Conservation (phyloP, 2,888 invertebrate species). For the Hyalella azteca region DNA sequence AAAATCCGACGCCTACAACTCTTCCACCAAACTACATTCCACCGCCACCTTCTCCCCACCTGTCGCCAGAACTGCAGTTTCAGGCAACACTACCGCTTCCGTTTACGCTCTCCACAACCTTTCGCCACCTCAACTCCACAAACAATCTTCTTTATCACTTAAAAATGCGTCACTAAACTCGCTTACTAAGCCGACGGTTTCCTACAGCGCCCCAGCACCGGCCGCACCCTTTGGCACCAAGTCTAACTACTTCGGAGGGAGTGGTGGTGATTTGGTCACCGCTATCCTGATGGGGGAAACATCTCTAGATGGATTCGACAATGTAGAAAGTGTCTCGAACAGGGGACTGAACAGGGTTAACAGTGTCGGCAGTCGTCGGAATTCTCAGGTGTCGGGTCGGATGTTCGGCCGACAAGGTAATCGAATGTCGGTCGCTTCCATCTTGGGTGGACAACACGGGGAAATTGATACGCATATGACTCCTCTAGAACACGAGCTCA, state of each 20-base stretch:
- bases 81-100: background rate
- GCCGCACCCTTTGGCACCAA: background rate
- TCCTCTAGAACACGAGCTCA: conserved; percentile 13
- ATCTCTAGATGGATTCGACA: background rate
- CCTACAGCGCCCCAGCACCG: background rate
- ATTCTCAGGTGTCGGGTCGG: background rate
- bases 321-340: background rate
- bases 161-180: background rate
- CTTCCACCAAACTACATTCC: background rate
- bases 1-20: background rate
- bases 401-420: background rate
- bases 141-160: background rate
- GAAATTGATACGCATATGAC: background rate
- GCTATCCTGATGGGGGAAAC: conserved; percentile 19
- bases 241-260: conserved; percentile 1
- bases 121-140: background rate
- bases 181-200: background rate
- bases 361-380: background rate
- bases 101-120: background rate
- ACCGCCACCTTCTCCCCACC: background rate
- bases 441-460: background rate
- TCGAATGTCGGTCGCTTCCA: background rate
- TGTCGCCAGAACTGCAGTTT: background rate
- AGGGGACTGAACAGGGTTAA: conserved; percentile 7
- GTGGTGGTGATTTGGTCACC: conserved; percentile 13